Conservation (phyloP, 2,797 vertebrate genomes). For the Lates japonicus region DNA sequence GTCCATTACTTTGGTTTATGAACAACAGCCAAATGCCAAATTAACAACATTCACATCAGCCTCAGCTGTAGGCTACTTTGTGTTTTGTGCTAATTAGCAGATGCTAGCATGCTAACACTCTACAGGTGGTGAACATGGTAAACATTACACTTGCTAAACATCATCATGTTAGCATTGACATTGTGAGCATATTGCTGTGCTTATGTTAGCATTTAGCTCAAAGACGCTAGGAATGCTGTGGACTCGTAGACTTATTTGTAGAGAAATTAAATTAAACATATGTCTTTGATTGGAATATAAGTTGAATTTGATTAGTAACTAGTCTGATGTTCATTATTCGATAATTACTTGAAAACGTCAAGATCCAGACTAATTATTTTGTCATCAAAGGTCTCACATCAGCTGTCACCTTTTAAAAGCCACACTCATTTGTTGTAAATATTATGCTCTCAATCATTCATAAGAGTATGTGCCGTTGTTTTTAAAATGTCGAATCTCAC, state of each 20-base stretch:
- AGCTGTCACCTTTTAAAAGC: constrained; percentile 44
- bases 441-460: constrained; percentile 19
- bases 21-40: background rate
- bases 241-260: background rate
- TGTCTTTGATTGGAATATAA: constrained; percentile 6
- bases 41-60: background rate
- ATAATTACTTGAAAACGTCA: constrained; percentile 41
- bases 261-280: background rate
- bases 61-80: background rate
- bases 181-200: background rate
- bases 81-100: background rate
- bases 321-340: constrained; percentile 2
- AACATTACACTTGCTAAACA: background rate
- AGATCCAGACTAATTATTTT: constrained; percentile 15
- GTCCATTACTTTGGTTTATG: background rate
- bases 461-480: constrained; percentile 1
- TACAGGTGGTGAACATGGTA: background rate
- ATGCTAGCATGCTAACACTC: background rate
- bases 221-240: background rate
- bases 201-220: background rate
- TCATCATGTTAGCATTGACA: background rate
- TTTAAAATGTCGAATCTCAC: constrained; percentile 13
- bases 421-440: constrained; percentile 22
- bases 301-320: background rate
- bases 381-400: constrained; percentile 34